Conservation (phyloP, 2,797 vertebrate genomes). For the Thalassophryne amazonica region DNA sequence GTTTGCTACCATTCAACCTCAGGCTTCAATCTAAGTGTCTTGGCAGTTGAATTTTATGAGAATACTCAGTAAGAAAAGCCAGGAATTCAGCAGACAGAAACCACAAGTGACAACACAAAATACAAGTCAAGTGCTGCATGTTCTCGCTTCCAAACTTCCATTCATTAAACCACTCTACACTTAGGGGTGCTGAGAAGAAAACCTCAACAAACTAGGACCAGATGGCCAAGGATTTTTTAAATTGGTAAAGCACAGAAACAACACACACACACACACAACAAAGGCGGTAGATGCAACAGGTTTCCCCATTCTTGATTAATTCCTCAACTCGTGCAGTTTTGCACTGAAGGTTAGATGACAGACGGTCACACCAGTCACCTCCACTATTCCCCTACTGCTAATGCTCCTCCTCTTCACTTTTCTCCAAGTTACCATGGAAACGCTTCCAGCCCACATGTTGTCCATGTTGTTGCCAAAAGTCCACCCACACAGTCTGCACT, state of each 20-base stretch:
- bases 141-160: neutral
- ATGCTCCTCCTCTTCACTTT: constrained; percentile 39
- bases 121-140: neutral
- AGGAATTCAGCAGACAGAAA: neutral
- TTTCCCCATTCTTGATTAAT: neutral
- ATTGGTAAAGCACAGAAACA: neutral
- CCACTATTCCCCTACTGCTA: constrained; percentile 21
- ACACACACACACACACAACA: neutral
- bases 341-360: constrained; percentile 14
- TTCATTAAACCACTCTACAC: neutral
- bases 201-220: neutral
- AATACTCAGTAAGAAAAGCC: neutral
- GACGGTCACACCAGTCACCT: constrained; percentile 22
- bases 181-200: neutral
- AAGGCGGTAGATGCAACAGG: neutral
- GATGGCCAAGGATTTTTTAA: neutral
- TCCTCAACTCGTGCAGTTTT: neutral
- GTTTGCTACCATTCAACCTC: neutral
- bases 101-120: neutral
- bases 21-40: neutral
- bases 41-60: neutral
- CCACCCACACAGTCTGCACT: constrained; percentile 26
- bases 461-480: constrained; percentile 43
- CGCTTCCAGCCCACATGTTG: constrained; percentile 53
- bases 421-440: constrained; percentile 67